Base-by-base conservation (phyloP, 2,888 invertebrate species). In the Agrypnus murinus region DNA sequence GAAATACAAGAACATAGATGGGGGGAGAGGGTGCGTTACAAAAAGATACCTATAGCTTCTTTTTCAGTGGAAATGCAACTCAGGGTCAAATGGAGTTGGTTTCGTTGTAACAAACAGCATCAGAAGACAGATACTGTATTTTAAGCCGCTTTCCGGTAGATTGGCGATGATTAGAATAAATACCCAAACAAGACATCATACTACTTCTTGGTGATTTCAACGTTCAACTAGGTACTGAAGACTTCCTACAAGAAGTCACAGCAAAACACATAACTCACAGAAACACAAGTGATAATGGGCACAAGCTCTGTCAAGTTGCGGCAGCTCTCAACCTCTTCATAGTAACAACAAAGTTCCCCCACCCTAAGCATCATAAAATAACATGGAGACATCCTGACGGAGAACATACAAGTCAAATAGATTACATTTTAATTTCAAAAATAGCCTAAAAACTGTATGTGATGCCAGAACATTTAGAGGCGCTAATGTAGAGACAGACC, bases 371-470 rank as follows among this genome's bases (percentile, higher is more conserved):
- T 34, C 34, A 9, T 34, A 34, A 34, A 9, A 9, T 34, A 34
- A 34, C 34, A 34, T 34, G 34, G 34, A 34, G 9, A 7, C 34
- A 34, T 34, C 34, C 34, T 5, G 34, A 34, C 34, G 34, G 34
- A 9, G 34, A 34, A 36, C 36, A 36, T 36, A 36, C 36, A 36
- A 36, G 36, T 10, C 36, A 36, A 36, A 36, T 10, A 36, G 36
- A 36, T 36, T 10, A 36, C 36, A 36, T 36, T 36, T 36, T 36
- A 36, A 36, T 36, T 36, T 36, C 36, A 36, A 36, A 36, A 36
- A 36, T 36, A 36, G 36, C 36, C 36, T 36, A 36, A 36, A 10
- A 36, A 36, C 36, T 10, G 36, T 36, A 36, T 36, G 36, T 36
- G 36, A 36, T 10, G 36, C 36, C 36, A 36, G 36, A 36, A 36